phyloP scores from a whole-genome alignment of 37 sponge, comb jelly and placozoan genomes.

The Ianthella basta region DNA sequence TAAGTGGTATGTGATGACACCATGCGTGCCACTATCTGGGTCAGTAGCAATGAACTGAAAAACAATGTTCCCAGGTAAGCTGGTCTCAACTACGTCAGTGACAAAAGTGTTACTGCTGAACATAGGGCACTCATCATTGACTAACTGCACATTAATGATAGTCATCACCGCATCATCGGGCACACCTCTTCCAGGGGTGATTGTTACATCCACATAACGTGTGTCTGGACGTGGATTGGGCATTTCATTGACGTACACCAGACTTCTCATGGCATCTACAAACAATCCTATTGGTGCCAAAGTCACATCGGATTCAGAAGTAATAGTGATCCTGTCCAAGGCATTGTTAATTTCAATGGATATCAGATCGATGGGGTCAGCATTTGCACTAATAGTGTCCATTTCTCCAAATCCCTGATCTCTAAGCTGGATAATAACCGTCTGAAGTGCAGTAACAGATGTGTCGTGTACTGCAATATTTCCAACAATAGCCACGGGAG shows the following conservation, averaged over 20 bases:
- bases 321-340: conserved; percentile 43
- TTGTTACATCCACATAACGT: conserved; percentile 68
- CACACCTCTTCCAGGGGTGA: conserved; percentile 73
- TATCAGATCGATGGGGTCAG: conserved; percentile 10
- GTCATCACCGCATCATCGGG: conserved; percentile 53
- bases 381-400: conserved; percentile 29
- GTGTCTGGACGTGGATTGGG: conserved; percentile 54
- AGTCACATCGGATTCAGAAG: background rate
- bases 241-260: conserved; percentile 63
- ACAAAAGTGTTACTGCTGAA: conserved; percentile 9
- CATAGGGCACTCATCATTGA: conserved; percentile 73
- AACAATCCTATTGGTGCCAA: conserved; percentile 32
- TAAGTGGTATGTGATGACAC: conserved; percentile 26
- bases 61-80: conserved; percentile 28
- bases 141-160: conserved; percentile 55
- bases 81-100: conserved; percentile 10
- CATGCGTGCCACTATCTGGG: conserved; percentile 59
- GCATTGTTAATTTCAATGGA: conserved; percentile 63
- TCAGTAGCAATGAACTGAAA: conserved; percentile 51
- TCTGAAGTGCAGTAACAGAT: conserved; percentile 50
- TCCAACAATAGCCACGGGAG: conserved; percentile 15
- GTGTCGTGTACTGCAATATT: conserved; percentile 48
- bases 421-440: conserved; percentile 59
- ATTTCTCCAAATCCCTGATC: conserved; percentile 34
- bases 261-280: conserved; percentile 47